Base-by-base conservation (phyloP, 2,113 vertebrate genomes). In the Gallinago media region DNA sequence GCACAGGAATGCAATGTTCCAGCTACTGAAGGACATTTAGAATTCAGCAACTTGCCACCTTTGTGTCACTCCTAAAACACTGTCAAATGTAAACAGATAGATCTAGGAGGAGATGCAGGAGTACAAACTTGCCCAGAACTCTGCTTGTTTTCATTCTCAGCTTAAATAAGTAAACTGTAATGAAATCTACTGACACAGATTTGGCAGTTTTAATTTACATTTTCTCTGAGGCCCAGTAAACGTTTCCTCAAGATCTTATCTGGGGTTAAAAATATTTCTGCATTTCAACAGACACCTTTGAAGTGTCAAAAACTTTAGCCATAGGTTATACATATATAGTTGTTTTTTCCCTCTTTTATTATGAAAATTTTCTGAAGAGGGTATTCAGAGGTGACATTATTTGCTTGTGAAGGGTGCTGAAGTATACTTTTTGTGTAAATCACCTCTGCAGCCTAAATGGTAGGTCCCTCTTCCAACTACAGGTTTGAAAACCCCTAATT, bases 21-120 rank as follows among this genome's bases (percentile, higher is more conserved):
- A 98, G 97, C 96, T 96, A 91, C 92, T 97, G 97, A 97, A 97
- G 94, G 94, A 96, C 92, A 89, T 94, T 97, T 92, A 94, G 94
- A 97, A 98, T 97, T 97, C 97, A 97, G 94, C 83, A 96, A 63
- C 71, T 97, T 95, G 81, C 93, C 95, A 96, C 93, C 84, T 88
- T 90, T 70, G 85, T 95, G 71, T 89, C 91, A 44, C 68, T 88
- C 74, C 80, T 95, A 84, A 96, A 96, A 88, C 77, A 91, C 42
- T 68, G 89, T 59, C 95, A 97, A 90, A 87, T 62, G 46, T 92
- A 92, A 94, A 71, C 78, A 93, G 55, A 82, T 50, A 74, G 50
- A 88, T 52, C 77, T 95, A 91, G 77, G 79, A 72, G 56, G 78
- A 91, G 91, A 84, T 34, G 56, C 61, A 84, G 71, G 34, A 79